Base-by-base conservation (phyloP, 2,888 invertebrate species). In the Azorinus chamasolen region DNA sequence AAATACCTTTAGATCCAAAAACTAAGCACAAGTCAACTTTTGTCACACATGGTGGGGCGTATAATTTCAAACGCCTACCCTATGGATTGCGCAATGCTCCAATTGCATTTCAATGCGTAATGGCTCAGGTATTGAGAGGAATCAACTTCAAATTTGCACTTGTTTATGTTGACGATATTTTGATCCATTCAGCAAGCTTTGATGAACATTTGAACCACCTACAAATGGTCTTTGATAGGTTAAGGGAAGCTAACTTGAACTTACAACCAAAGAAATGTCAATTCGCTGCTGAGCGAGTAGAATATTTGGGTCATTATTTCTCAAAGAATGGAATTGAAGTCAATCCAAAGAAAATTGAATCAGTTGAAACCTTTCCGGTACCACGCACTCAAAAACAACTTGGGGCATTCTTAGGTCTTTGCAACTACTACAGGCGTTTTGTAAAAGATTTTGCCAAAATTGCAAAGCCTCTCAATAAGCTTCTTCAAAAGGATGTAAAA, bases 111-210 rank as follows among this genome's bases (percentile, higher is more conserved):
- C n/a, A n/a, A n/a, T n/a, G n/a, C n/a, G n/a, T n/a, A n/a, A n/a
- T n/a, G n/a, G n/a, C n/a, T n/a, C n/a, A n/a, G n/a, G n/a, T n/a
- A n/a, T n/a, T n/a, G n/a, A n/a, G n/a, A n/a, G n/a, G n/a, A n/a
- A n/a, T n/a, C n/a, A n/a, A n/a, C n/a, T n/a, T n/a, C n/a, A n/a
- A n/a, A n/a, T 79, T 61, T 50, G 64, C 63, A 2, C 43, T 85
- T 8, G 65, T 72, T 5, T 85, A 84, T 64, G 57, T 85, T 16
- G 86, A 86, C 61, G 84, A 84, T 53, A 72, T 85, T 1, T 20
- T 83, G 8, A 55, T 73, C 6, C 69, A 72, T 46, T 69, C 57
- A 12, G 5, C 63, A 3, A 54, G 46, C n/a, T 63, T 77, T 51
- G 51, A 53, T 25, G 32, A 57, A 24, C 77, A 77, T 48, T 39